These are phyloP conservation scores for Heteromurus nitidus DNA, from an alignment of 2,888 invertebrate genomes.

Conservation along the genomic window DNA sequence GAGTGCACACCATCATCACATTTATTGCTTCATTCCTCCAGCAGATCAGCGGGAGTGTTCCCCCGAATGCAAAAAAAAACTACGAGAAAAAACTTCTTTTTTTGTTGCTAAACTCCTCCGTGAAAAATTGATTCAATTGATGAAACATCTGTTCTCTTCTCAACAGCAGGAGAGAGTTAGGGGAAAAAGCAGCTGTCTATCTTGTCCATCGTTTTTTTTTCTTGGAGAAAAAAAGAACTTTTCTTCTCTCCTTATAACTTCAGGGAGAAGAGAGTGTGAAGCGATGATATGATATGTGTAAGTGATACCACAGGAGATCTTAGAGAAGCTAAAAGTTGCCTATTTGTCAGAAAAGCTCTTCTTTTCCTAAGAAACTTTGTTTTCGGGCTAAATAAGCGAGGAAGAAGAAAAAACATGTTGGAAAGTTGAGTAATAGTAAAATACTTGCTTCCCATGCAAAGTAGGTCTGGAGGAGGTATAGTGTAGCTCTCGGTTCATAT, in stretches of 20 bases:
- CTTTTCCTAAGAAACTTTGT: neutral
- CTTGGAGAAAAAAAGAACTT: conserved; percentile 4
- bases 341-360: conserved; percentile 22
- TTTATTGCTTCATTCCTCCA: no score
- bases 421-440: conserved; percentile 3
- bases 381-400: no score
- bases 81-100: no score
- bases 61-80: no score
- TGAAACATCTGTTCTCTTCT: conserved; percentile 55
- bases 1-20: no score
- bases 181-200: conserved; percentile 18
- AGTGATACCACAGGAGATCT: conserved; percentile 19
- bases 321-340: neutral
- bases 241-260: neutral
- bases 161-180: conserved; percentile 45
- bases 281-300: neutral
- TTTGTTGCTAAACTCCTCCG: conserved; percentile 5
- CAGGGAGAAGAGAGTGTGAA: no score
- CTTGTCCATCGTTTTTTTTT: conserved; percentile 23
- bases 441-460: conserved; percentile 27
- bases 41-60: no score
- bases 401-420: no score
- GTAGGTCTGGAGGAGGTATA: conserved; percentile 6
- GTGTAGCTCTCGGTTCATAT: no score
- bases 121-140: conserved; percentile 59